A percentile compares a stretch with the other conserved stretches of the same genome.
Conservation (phyloP, 2,888 invertebrate genomes). For the Torymus auratus region DNA sequence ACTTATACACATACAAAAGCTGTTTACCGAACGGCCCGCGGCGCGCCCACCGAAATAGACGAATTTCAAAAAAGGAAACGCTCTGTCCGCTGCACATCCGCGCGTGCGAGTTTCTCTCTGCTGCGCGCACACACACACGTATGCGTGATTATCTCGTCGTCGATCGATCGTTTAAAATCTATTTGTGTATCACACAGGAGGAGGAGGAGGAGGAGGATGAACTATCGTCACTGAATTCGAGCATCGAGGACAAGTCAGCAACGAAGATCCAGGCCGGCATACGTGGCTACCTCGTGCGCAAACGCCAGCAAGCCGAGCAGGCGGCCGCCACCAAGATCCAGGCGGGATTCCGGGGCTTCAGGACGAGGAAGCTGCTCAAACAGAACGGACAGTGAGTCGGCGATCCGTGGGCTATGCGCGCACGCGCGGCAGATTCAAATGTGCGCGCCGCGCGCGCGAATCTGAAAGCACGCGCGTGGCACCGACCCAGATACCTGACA, state of each 20-base stretch:
- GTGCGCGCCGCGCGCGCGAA: no score
- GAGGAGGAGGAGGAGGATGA: slow-evolving; percentile 1
- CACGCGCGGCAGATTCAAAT: no score
- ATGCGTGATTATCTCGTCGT: background rate
- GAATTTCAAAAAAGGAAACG: no score
- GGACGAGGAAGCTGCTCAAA: slow-evolving; percentile 71
- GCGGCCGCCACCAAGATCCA: slow-evolving; percentile 74
- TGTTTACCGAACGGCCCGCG: no score
- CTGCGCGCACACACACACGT: no score
- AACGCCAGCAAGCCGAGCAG: slow-evolving; percentile 75
- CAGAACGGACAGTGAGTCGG: slow-evolving; percentile 66
- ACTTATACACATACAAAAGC: no score
- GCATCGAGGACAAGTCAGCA: slow-evolving; percentile 75
- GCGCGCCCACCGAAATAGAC: no score
- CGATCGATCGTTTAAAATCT: no score
- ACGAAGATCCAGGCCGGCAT: slow-evolving; percentile 84
- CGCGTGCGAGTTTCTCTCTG: no score
- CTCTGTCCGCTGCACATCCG: no score
- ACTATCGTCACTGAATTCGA: background rate
- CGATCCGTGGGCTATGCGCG: background rate
- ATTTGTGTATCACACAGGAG: background rate
- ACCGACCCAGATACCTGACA: slow-evolving; percentile 28
- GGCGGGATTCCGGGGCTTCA: slow-evolving; percentile 73
- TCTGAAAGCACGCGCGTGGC: background rate
- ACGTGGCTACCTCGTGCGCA: slow-evolving; percentile 82